Conservation (phyloP, 2,888 invertebrate genomes). For the Malachius bipustulatus region DNA sequence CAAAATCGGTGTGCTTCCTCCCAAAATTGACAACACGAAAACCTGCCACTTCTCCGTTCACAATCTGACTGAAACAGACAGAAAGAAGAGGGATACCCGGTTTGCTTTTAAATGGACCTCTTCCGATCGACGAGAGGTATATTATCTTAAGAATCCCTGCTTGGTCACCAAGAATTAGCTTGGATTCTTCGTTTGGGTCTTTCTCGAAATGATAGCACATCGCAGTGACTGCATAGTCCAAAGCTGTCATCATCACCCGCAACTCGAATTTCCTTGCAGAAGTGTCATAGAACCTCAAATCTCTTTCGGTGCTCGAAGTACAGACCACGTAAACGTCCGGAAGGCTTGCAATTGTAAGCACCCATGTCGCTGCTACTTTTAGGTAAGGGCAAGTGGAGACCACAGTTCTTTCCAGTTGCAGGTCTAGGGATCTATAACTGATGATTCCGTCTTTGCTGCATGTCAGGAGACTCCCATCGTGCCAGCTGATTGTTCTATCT, state of each 20-base stretch:
- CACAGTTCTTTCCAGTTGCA: slow-evolving; percentile 51
- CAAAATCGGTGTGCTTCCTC: slow-evolving; percentile 24
- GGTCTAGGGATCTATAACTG: slow-evolving; percentile 65
- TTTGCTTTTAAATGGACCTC: slow-evolving; percentile 60
- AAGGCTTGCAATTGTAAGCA: slow-evolving; percentile 60
- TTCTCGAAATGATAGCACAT: slow-evolving; percentile 51
- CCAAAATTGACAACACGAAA: slow-evolving; percentile 21
- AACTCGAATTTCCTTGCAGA: slow-evolving; percentile 61
- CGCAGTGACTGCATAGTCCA: slow-evolving; percentile 45
- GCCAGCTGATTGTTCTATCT: slow-evolving; percentile 45
- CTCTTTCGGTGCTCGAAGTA: slow-evolving; percentile 64
- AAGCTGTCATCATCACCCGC: slow-evolving; percentile 55
- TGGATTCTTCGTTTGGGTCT: slow-evolving; percentile 45
- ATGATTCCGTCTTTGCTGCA: slow-evolving; percentile 65
- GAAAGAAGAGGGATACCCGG: slow-evolving; percentile 48
- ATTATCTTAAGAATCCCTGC: slow-evolving; percentile 57
- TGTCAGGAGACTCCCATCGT: slow-evolving; percentile 60
- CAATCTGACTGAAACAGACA: slow-evolving; percentile 41
- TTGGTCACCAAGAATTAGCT: slow-evolving; percentile 61
- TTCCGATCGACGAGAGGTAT: slow-evolving; percentile 46
- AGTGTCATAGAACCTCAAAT: slow-evolving; percentile 70
- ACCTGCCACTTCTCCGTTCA: slow-evolving; percentile 26
- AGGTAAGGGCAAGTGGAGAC: slow-evolving; percentile 52
- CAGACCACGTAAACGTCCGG: slow-evolving; percentile 69
- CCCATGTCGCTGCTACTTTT: slow-evolving; percentile 51